phyloP scores from a whole-genome alignment of 2,797 vertebrate species.

The Characodon lateralis region DNA sequence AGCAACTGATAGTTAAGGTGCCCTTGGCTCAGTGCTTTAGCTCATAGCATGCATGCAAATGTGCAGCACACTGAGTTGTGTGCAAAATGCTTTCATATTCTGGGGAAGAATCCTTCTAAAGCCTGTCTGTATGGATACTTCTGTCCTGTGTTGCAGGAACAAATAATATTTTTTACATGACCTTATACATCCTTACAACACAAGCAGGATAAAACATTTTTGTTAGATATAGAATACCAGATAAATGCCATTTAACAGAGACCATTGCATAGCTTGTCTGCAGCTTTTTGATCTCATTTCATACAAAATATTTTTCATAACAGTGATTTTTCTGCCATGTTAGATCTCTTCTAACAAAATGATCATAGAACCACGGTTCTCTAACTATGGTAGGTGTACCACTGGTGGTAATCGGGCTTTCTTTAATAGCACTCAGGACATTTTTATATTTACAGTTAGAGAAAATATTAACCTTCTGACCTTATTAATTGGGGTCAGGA shows the following conservation, averaged over 20 bases:
- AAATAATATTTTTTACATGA: neutral
- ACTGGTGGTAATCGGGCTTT: neutral
- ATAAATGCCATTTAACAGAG: neutral
- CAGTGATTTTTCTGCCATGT: neutral
- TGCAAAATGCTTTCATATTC: neutral
- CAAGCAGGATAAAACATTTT: neutral
- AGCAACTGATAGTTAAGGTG: slow-evolving; percentile 61
- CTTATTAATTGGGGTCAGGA: too few species aligned
- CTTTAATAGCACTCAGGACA: neutral
- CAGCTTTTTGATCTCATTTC: neutral
- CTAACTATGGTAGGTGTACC: neutral
- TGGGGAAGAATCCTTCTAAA: neutral
- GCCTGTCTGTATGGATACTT: neutral
- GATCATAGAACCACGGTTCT: neutral
- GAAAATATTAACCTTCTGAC: too few species aligned
- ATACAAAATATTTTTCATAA: neutral
- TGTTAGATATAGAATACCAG: neutral
- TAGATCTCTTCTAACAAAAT: neutral
- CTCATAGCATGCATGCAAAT: slow-evolving; percentile 55
- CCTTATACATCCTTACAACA: neutral
- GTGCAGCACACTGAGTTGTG: slow-evolving; percentile 22
- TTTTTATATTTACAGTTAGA: neutral
- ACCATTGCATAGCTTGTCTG: neutral
- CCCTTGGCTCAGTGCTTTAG: slow-evolving; percentile 65
- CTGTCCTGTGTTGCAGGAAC: neutral